Percentiles rank a stretch among this genome's conserved stretches.
Conservation (phyloP, 2,888 invertebrate genomes). For the Ernsta delagoae region DNA sequence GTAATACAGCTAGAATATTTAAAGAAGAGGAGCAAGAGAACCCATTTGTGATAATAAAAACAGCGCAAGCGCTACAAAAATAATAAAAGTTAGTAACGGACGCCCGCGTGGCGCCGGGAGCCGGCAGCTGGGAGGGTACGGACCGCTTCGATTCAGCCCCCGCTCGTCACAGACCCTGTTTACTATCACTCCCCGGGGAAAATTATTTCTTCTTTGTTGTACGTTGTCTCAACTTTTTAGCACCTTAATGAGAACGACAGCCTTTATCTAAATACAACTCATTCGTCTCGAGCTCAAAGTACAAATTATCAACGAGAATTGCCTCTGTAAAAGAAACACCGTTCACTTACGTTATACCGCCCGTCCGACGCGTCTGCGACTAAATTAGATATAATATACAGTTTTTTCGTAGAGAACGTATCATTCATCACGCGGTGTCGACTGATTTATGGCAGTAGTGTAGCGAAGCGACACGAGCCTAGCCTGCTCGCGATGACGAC, state of each 20-base stretch:
- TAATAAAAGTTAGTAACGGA: conserved; percentile 74
- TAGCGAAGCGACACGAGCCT: conserved; percentile 68
- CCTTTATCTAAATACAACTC: conserved; percentile 11
- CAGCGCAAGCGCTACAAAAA: conserved; percentile 69
- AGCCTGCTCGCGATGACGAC: conserved; percentile 75
- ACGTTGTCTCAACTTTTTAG: conserved; percentile 56
- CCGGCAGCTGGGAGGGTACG: conserved; percentile 47
- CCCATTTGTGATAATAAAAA: conserved; percentile 69
- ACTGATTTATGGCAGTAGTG: conserved; percentile 78
- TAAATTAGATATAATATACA: conserved; percentile 44
- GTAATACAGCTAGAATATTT: conserved; percentile 27
- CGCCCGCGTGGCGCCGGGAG: conserved; percentile 63
- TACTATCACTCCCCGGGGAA: conserved; percentile 62
- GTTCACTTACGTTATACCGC: not conserved
- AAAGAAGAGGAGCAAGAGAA: conserved; percentile 55
- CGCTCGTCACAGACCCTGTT: conserved; percentile 64
- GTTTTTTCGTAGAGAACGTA: conserved; percentile 65
- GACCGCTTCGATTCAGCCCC: conserved; percentile 49
- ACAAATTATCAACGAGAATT: not conserved
- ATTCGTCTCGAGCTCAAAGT: conserved; percentile 1
- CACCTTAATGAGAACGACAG: conserved; percentile 54
- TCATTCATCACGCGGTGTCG: conserved; percentile 74
- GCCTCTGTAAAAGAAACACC: not conserved
- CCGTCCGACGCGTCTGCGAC: conserved; percentile 26
- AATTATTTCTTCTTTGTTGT: conserved; percentile 61